These are phyloP conservation scores for Labeo rohita DNA, from an alignment of 2,113 vertebrate genomes.

Conservation along the genomic window DNA sequence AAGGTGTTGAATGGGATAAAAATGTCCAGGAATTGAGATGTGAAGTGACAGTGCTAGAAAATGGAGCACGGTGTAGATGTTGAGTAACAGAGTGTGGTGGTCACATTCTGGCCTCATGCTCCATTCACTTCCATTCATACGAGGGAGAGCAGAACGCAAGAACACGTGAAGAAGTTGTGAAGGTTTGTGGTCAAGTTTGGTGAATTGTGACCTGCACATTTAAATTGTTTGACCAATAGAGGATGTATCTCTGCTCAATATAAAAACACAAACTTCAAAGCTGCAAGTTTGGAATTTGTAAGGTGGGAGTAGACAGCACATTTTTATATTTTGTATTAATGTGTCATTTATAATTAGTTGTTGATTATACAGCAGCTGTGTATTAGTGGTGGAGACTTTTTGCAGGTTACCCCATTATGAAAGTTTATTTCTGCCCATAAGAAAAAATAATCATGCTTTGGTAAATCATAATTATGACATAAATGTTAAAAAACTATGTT, in stretches of 20 bases:
- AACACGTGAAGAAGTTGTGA: background rate
- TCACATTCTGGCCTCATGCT: background rate
- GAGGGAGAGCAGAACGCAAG: background rate
- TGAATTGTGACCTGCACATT: too few relatives aligned
- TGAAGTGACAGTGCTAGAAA: background rate
- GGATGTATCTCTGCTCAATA: background rate
- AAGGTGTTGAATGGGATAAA: conserved; percentile 3
- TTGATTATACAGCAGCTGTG: background rate
- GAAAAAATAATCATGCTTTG: background rate
- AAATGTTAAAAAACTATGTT: background rate
- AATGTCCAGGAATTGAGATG: background rate
- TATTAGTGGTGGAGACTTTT: background rate
- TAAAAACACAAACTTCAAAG: background rate
- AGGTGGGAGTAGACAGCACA: background rate
- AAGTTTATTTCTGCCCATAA: background rate
- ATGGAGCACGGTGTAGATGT: background rate
- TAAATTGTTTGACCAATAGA: background rate
- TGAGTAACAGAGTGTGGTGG: background rate
- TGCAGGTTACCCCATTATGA: background rate
- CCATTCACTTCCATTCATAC: background rate
- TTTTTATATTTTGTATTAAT: background rate
- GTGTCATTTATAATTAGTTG: background rate
- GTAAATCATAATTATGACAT: background rate
- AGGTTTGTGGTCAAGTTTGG: background rate
- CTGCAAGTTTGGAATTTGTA: background rate